A percentile compares a stretch with the other conserved stretches of the same genome.
Conservation (phyloP, 2,888 invertebrate genomes). For the Caenorhabditis drosophilae region DNA sequence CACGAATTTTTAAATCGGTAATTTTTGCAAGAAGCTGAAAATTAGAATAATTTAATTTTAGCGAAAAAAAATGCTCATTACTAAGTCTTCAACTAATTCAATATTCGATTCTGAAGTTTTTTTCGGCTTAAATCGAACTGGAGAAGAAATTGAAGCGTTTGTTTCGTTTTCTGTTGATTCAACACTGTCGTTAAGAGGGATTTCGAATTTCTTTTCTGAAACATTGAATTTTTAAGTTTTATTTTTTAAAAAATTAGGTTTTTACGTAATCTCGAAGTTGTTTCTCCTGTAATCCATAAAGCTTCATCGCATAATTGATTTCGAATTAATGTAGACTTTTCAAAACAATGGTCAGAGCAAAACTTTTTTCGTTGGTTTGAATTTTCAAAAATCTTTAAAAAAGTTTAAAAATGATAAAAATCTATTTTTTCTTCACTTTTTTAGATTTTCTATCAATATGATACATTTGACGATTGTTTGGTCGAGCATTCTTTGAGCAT, state of each 20-base stretch:
- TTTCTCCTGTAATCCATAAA: constrained; percentile 46
- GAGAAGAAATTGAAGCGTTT: not conserved
- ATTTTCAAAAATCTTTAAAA: constrained; percentile 43
- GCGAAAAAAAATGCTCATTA: not conserved
- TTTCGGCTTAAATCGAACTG: no score
- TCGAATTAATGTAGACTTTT: constrained; percentile 31
- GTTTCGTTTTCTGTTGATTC: not conserved
- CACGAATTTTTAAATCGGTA: constrained; percentile 9
- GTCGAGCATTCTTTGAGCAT: constrained; percentile 16
- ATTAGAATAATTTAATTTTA: not conserved
- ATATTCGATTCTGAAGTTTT: not conserved
- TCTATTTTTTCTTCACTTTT: constrained; percentile 41
- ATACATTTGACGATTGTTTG: constrained; percentile 35
- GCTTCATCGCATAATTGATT: constrained; percentile 43
- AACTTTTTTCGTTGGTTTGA: constrained; percentile 42
- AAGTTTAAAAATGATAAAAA: not conserved
- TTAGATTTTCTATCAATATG: constrained; percentile 50
- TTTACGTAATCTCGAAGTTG: not conserved
- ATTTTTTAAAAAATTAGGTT: not conserved
- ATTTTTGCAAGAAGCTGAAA: constrained; percentile 32
- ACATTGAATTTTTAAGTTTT: no score
- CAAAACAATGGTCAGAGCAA: constrained; percentile 41
- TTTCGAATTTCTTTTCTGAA: constrained; percentile 9
- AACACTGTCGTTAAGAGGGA: constrained; percentile 13
- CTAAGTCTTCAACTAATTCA: constrained; percentile 17